Percentiles rank a stretch among this genome's conserved stretches.
Evolutionary conservation across 2,888 invertebrate genomes (phyloP).

Genomic region (Drosophila quinaria): DNA sequence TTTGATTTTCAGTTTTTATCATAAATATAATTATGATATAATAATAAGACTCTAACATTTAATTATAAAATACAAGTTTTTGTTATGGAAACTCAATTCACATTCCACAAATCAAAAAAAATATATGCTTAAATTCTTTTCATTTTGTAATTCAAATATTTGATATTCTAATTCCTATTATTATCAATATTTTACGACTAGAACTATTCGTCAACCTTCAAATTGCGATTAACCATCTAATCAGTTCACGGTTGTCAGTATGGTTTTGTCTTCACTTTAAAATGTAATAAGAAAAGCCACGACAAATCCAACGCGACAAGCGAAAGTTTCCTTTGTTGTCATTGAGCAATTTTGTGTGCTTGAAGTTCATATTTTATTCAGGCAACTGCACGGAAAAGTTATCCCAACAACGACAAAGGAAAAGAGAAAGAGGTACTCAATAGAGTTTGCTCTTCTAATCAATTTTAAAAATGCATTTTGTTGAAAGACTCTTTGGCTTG

Average conservation of each 20-base stretch:
- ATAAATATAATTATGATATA: not conserved
- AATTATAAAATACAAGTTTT: too few species aligned
- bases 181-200: not conserved
- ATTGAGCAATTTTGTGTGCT: slow-evolving; percentile 14
- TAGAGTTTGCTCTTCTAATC: slow-evolving; percentile 1
- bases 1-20: not conserved
- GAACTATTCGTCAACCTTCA: slow-evolving; percentile 1
- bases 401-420: not conserved
- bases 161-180: not conserved
- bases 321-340: slow-evolving; percentile 27
- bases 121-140: not conserved
- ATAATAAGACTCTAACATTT: too few species aligned
- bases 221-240: slow-evolving; percentile 3
- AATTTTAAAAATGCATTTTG: slow-evolving; percentile 12
- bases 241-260: slow-evolving; percentile 1
- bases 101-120: too few species aligned
- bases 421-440: not conserved
- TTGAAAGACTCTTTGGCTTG: slow-evolving; percentile 1
- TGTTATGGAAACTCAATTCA: too few species aligned
- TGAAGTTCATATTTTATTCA: slow-evolving; percentile 31
- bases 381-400: slow-evolving; percentile 20
- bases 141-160: not conserved
- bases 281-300: not conserved
- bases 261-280: not conserved
- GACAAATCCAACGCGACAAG: slow-evolving; percentile 1